A percentile compares a stretch with the other conserved stretches of the same genome.
These are phyloP conservation scores for Synergus umbraculus DNA, from an alignment of 2,888 invertebrate genomes.

Conservation along the genomic window DNA sequence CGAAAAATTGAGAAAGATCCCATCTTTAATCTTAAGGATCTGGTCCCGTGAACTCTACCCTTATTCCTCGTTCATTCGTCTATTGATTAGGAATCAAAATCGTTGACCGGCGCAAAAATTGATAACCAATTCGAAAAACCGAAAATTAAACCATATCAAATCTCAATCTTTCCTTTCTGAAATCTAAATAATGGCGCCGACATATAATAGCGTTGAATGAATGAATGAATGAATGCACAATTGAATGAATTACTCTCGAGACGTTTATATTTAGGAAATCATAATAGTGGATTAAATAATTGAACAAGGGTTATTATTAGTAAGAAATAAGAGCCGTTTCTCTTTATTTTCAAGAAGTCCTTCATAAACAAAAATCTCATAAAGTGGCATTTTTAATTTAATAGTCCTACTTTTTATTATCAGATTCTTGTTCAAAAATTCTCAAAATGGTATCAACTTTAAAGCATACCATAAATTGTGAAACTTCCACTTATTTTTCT, in stretches of 20 bases:
- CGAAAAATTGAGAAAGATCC: background rate
- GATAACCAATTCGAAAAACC: slow-evolving; percentile 32
- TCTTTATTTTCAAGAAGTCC: too few relatives aligned
- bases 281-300: too few relatives aligned
- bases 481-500: too few relatives aligned
- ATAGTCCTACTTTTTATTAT: background rate
- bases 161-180: background rate
- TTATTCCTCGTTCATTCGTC: slow-evolving; percentile 20
- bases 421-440: background rate
- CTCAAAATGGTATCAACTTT: background rate
- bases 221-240: background rate
- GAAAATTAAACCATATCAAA: too few relatives aligned
- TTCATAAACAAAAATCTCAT: too few relatives aligned
- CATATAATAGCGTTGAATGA: slow-evolving; percentile 27
- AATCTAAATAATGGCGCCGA: slow-evolving; percentile 27
- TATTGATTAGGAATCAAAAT: slow-evolving; percentile 26
- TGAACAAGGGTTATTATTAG: too few relatives aligned
- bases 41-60: background rate
- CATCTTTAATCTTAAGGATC: background rate
- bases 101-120: slow-evolving; percentile 27
- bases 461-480: too few relatives aligned
- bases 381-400: background rate
- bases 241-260: too few relatives aligned
- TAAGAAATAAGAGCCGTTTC: too few relatives aligned
- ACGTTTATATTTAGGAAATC: too few relatives aligned